phyloP scores from a whole-genome alignment of 2,888 invertebrate species.

The Noctuana brunneofusca region DNA sequence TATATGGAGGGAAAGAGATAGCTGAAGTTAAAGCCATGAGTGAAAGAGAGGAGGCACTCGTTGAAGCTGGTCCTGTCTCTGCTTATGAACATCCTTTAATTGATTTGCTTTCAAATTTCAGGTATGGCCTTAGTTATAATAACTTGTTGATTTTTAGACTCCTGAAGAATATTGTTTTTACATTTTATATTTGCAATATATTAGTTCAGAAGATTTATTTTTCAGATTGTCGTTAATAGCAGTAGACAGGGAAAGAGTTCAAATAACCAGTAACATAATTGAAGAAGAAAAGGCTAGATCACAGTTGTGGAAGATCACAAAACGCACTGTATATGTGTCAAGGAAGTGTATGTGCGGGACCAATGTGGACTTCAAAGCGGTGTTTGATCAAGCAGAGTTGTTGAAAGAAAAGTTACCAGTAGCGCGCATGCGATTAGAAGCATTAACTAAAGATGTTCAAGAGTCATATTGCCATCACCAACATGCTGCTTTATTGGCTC shows the following conservation, averaged over 20 bases:
- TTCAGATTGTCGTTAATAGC: constrained; percentile 66
- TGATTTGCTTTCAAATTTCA: constrained; percentile 72
- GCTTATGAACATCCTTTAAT: constrained; percentile 71
- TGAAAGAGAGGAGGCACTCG: constrained; percentile 65
- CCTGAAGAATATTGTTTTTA: background rate
- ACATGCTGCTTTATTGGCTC: constrained; percentile 63
- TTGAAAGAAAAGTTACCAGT: constrained; percentile 59
- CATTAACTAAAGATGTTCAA: constrained; percentile 61
- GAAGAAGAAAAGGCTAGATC: constrained; percentile 61
- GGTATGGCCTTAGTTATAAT: constrained; percentile 46
- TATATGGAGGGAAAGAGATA: constrained; percentile 67
- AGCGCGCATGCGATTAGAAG: constrained; percentile 62
- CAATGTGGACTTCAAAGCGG: constrained; percentile 49
- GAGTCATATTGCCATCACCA: constrained; percentile 73
- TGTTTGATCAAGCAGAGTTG: constrained; percentile 63
- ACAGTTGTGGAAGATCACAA: constrained; percentile 64
- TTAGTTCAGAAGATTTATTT: background rate
- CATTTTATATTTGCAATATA: background rate
- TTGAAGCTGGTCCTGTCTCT: constrained; percentile 62
- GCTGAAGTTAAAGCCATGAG: constrained; percentile 62
- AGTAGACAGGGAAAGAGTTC: constrained; percentile 60
- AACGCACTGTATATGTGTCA: constrained; percentile 45
- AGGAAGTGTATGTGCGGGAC: constrained; percentile 60
- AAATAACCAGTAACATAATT: constrained; percentile 52
- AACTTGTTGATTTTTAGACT: too few relatives aligned